phyloP scores from a whole-genome alignment of 2,797 vertebrate species.

The Manis crassicaudata region DNA sequence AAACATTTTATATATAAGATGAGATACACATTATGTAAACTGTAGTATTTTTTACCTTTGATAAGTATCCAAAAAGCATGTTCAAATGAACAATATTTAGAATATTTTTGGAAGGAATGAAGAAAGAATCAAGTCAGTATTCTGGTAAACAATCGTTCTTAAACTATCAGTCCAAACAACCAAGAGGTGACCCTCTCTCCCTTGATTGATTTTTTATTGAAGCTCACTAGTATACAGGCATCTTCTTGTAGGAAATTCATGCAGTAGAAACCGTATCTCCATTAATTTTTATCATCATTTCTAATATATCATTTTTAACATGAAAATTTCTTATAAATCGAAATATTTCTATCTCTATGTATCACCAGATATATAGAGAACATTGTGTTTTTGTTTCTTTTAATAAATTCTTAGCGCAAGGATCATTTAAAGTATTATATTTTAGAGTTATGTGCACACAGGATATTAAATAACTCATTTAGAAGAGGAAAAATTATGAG shows the following conservation, averaged over 20 bases:
- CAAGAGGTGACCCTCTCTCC: neutral
- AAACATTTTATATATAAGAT: neutral
- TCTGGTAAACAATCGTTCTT: neutral
- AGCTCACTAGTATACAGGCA: neutral
- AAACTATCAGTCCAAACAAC: neutral
- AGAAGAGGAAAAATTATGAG: slow-evolving; percentile 20
- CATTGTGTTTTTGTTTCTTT: neutral
- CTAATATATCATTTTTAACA: neutral
- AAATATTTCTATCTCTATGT: neutral
- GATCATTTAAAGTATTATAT: neutral
- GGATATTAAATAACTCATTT: slow-evolving; percentile 35
- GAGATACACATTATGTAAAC: neutral
- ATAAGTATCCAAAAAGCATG: neutral
- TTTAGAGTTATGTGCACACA: neutral
- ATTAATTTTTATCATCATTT: neutral
- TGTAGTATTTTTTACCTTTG: neutral
- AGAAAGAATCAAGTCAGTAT: neutral
- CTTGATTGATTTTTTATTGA: neutral
- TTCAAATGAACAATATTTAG: neutral
- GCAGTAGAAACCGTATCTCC: neutral
- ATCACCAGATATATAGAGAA: neutral
- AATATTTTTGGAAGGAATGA: neutral
- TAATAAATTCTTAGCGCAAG: neutral
- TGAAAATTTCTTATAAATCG: neutral
- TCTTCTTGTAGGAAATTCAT: neutral